Evolutionary conservation across 2,113 vertebrate genomes (phyloP).

Genomic region (Anas platyrhynchos): DNA sequence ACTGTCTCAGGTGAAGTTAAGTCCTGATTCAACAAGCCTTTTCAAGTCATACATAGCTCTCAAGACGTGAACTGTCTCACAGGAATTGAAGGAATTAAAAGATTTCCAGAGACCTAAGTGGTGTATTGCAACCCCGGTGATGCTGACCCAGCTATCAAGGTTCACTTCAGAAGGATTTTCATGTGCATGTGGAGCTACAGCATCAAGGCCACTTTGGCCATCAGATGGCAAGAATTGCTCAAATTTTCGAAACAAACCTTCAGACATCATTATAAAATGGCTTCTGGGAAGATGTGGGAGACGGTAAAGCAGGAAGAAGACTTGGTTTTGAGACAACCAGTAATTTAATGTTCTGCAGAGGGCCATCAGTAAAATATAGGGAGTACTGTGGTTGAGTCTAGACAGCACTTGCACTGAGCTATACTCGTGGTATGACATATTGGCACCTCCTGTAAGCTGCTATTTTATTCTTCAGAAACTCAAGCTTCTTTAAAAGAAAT

Average conservation of each 20-base stretch:
- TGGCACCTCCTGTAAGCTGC: not conserved
- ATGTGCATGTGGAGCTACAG: not conserved
- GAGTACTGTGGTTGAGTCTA: not conserved
- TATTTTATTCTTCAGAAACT: not conserved
- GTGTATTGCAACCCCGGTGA: not conserved
- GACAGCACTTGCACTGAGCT: not conserved
- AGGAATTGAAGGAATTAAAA: not conserved
- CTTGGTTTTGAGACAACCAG: not conserved
- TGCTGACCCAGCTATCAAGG: not conserved
- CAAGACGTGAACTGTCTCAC: not conserved
- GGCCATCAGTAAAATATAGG: not conserved
- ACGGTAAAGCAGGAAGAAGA: not conserved
- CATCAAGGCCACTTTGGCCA: not conserved
- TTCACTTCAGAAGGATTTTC: not conserved
- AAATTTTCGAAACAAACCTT: not conserved
- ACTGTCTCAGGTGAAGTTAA: not conserved
- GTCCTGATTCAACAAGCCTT: not conserved
- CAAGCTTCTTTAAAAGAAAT: not conserved
- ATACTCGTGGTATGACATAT: rapidly evolving
- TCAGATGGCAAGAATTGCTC: not conserved
- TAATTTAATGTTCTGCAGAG: not conserved
- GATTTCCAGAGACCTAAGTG: not conserved
- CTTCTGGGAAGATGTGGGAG: not conserved
- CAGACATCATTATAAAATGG: not conserved
- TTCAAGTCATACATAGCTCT: not conserved